Percentiles rank a stretch among this genome's conserved stretches.
Evolutionary conservation across 2,797 vertebrate species (phyloP).

Genomic region (Pangasius djambal): DNA sequence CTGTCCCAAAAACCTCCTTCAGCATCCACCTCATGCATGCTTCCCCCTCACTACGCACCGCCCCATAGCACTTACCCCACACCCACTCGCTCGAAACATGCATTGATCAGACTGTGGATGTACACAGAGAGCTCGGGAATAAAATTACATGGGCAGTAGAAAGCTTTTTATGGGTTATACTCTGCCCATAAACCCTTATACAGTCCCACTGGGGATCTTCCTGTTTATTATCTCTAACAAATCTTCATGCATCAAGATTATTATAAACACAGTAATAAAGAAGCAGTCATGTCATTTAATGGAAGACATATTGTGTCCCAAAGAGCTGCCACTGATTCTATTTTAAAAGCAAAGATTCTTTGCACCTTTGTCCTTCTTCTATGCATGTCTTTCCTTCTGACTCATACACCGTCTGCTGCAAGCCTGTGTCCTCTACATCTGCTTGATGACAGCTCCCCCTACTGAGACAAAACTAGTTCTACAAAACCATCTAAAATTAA

Average conservation of each 20-base stretch:
- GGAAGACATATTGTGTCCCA: slow-evolving; percentile 14
- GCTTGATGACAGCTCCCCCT: slow-evolving; percentile 67
- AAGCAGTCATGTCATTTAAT: slow-evolving; percentile 13
- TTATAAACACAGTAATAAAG: slow-evolving; percentile 21
- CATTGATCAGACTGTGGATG: slow-evolving; percentile 43
- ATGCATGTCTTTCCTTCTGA: slow-evolving; percentile 59
- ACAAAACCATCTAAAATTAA: neutral
- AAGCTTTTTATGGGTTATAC: neutral
- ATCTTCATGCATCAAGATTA: slow-evolving; percentile 21
- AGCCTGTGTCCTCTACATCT: slow-evolving; percentile 46
- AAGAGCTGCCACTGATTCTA: slow-evolving; percentile 22
- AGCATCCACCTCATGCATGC: slow-evolving; percentile 64
- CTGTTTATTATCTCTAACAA: slow-evolving; percentile 22
- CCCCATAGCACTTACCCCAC: slow-evolving; percentile 63
- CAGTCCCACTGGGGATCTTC: neutral
- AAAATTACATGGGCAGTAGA: neutral
- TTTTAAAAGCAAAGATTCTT: slow-evolving; percentile 25
- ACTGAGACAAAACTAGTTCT: slow-evolving; percentile 57
- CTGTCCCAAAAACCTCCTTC: slow-evolving; percentile 39
- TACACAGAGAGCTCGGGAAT: slow-evolving; percentile 8
- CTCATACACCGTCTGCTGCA: slow-evolving; percentile 47
- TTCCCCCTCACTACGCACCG: slow-evolving; percentile 57
- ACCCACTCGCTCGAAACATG: slow-evolving; percentile 38
- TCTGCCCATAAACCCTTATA: slow-evolving; percentile 10
- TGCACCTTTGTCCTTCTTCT: slow-evolving; percentile 50